Evolutionary conservation across 1,140 invertebrate genomes (phyloP).

Genomic region (Hylyphantes graminicola): DNA sequence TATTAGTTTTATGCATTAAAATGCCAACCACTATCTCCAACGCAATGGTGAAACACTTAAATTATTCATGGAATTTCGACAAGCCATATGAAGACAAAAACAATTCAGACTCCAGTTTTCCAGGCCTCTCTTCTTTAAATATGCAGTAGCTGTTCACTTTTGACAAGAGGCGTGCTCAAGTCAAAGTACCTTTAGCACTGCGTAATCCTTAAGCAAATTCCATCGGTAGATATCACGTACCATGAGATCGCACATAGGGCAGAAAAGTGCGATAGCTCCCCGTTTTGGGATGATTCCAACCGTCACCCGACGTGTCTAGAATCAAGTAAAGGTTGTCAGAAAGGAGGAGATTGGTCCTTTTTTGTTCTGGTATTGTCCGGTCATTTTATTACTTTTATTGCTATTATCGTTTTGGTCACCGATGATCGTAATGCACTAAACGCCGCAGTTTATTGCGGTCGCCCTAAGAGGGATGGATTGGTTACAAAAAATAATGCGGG

Average conservation of each 20-base stretch:
- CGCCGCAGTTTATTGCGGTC: conserved; percentile 32
- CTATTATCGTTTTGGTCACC: conserved; percentile 16
- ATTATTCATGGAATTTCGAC: too few relatives aligned
- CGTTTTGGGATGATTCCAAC: conserved; percentile 46
- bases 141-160: conserved; percentile 43
- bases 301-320: conserved; percentile 34
- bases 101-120: neutral
- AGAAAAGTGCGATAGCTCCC: conserved; percentile 25
- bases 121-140: conserved; percentile 31
- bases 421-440: conserved; percentile 35
- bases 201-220: conserved; percentile 50
- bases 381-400: conserved; percentile 31
- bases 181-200: conserved; percentile 33
- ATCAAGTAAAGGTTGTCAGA: conserved; percentile 29
- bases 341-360: conserved; percentile 20
- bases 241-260: neutral
- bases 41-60: too few relatives aligned
- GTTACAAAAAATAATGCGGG: conserved; percentile 22
- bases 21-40: too few relatives aligned
- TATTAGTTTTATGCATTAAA: too few relatives aligned
- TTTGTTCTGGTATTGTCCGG: conserved; percentile 6
- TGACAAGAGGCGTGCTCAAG: conserved; percentile 20
- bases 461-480: conserved; percentile 15
- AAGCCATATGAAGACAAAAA: neutral
- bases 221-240: conserved; percentile 39